Conservation (phyloP, 2,888 invertebrate genomes). For the Lochmaea capreae region DNA sequence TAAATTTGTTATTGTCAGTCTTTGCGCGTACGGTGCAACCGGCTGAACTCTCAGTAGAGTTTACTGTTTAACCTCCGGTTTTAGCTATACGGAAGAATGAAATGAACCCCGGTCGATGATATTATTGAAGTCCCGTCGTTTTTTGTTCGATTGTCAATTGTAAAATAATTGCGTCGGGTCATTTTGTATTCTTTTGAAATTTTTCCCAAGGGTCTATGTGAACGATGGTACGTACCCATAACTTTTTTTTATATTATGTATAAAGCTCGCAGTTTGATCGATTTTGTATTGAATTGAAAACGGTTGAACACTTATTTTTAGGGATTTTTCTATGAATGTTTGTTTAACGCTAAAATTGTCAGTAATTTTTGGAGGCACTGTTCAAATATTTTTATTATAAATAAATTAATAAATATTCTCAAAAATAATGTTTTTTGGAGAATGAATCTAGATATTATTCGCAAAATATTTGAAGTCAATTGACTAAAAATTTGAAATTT, state of each 20-base stretch:
- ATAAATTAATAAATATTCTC: no score
- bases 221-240: neutral
- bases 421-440: no score
- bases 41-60: conserved; percentile 16
- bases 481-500: no score
- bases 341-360: no score
- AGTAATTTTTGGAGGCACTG: no score
- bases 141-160: conserved; percentile 18
- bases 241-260: neutral
- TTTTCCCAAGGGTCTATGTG: conserved; percentile 5
- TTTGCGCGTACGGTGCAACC: conserved; percentile 32
- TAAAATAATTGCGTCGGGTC: neutral
- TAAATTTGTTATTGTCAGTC: conserved; percentile 36
- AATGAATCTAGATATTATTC: no score
- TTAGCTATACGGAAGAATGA: conserved; percentile 2
- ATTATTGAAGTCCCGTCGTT: neutral
- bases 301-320: neutral
- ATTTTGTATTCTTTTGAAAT: neutral
- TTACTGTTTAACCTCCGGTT: neutral
- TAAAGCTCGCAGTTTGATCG: neutral
- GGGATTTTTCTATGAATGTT: neutral
- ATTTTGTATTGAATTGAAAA: neutral
- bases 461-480: no score
- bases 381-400: no score
- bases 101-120: conserved; percentile 14